Percentiles rank a stretch among this genome's conserved stretches.
phyloP scores from a whole-genome alignment of 2,888 invertebrate species.

The Sceliomorpha sp. region DNA sequence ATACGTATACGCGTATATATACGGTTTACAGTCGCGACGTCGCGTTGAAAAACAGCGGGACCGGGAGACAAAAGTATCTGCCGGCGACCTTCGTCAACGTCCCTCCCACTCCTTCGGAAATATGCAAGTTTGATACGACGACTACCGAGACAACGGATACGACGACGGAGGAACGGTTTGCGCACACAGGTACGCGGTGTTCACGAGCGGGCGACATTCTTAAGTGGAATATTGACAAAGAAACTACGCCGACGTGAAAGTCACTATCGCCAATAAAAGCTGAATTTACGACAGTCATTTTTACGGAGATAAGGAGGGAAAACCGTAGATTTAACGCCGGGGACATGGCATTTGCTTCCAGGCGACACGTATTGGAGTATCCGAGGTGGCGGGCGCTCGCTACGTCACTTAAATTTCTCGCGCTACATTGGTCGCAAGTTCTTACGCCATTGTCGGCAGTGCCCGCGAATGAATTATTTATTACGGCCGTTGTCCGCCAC shows the following conservation, averaged over 20 bases:
- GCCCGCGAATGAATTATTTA: constrained; percentile 57
- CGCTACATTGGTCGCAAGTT: constrained; percentile 48
- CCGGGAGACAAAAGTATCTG: too few relatives aligned
- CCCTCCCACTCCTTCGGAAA: too few relatives aligned
- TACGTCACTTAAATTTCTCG: constrained; percentile 59
- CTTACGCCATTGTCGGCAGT: constrained; percentile 36
- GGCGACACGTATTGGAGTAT: constrained; percentile 55
- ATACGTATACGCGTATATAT: too few relatives aligned
- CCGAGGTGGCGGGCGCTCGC: constrained; percentile 53
- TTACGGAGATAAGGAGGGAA: constrained; percentile 54
- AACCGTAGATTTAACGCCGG: constrained; percentile 52
- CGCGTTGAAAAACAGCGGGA: too few relatives aligned
- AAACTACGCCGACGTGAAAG: constrained; percentile 43
- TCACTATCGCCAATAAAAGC: constrained; percentile 51
- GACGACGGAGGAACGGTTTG: constrained; percentile 31
- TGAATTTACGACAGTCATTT: constrained; percentile 58
- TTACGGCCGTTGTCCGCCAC: constrained; percentile 41
- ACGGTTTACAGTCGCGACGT: too few relatives aligned
- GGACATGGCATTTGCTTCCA: constrained; percentile 58
- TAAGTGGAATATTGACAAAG: constrained; percentile 55
- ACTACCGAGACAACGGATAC: too few relatives aligned
- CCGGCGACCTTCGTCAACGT: too few relatives aligned
- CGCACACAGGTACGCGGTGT: constrained; percentile 34
- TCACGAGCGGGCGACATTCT: constrained; percentile 34
- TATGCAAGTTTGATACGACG: constrained; percentile 24